Percentiles rank a stretch among this genome's conserved stretches.
Conservation (phyloP, 1,140 invertebrate genomes). For the Chironomus striatipennis region DNA sequence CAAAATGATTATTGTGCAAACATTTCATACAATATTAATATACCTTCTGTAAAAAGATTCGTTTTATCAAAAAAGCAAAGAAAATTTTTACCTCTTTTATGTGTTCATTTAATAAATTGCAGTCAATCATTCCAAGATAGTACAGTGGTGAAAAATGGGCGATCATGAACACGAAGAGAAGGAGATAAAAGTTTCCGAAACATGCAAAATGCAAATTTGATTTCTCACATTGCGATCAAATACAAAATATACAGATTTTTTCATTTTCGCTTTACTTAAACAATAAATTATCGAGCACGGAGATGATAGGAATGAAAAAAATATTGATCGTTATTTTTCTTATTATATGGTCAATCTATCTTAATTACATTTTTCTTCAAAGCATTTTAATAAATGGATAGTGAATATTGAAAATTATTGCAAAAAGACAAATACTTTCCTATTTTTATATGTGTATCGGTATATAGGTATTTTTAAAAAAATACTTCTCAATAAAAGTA, state of each 20-base stretch:
- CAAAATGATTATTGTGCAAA: neutral
- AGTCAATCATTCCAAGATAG: neutral
- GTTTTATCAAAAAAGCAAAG: neutral
- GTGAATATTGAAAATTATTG: neutral
- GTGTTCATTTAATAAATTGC: slow-evolving; percentile 14
- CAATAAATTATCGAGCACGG: slow-evolving; percentile 8
- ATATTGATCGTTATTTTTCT: neutral
- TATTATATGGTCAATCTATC: neutral
- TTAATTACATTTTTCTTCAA: neutral
- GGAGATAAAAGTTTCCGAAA: neutral
- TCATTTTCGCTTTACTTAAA: neutral
- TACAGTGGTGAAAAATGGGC: neutral
- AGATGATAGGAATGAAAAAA: neutral
- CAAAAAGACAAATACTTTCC: no score
- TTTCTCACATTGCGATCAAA: slow-evolving; percentile 20
- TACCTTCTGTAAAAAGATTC: neutral
- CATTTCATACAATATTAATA: neutral
- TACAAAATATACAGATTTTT: neutral
- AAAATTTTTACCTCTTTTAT: neutral
- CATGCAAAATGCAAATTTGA: slow-evolving; percentile 24
- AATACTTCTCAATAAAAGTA: no score
- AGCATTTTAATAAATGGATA: neutral
- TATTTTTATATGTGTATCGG: no score
- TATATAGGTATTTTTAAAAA: no score
- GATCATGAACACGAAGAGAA: neutral